Base-by-base conservation (phyloP, 2,113 vertebrate genomes). In the Cervus canadensis region DNA sequence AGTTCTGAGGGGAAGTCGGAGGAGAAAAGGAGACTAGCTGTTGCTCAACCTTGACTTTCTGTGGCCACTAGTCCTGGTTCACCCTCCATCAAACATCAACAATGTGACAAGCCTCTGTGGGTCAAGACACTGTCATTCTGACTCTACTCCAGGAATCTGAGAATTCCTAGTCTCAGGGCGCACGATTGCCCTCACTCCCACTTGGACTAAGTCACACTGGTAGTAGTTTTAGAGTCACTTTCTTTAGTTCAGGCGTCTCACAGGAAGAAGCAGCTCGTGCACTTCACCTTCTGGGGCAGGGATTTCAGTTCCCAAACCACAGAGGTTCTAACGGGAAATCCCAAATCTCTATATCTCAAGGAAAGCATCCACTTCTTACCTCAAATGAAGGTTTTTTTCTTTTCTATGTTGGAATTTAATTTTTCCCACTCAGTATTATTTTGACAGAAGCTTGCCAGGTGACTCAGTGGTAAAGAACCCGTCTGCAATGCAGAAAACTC, bases 11-110 rank as follows among this genome's bases (percentile, higher is more conserved):
- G 85, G 95, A 97, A 97, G 71, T 79, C 2, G 16, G n/a, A 36
- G 3, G 17, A 90, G 71, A 12, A 64, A 76, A 62, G 25, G 23
- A 14, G 40, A 11, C 4, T 30, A 15, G 12, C 6, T 83, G 2
- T 97, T 97, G 89, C 78, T 95, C 92, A 97, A 56, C 7, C 62
- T 95, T 88, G 43, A n/a, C 50, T 64, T 62, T 43, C 83, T 54
- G 86, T 52, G n/a, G 48, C 25, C 48, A 21, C 19, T 82, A 33
- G 30, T 87, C 28, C 54, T 92, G 36, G 28, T 50, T 94, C 84
- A 90, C 83, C 43, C 50, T 93, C 57, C 33, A 1, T 9, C 78
- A 91, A 87, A 7, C 91, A 88, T 10, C 1, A 62, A 76, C 56
- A 48, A 45, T 6, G 7, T 17, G 48, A 93, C 36, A 82, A 79